Evolutionary conservation across 2,113 vertebrate species (phyloP).

Genomic region (Steatornis caripensis): DNA sequence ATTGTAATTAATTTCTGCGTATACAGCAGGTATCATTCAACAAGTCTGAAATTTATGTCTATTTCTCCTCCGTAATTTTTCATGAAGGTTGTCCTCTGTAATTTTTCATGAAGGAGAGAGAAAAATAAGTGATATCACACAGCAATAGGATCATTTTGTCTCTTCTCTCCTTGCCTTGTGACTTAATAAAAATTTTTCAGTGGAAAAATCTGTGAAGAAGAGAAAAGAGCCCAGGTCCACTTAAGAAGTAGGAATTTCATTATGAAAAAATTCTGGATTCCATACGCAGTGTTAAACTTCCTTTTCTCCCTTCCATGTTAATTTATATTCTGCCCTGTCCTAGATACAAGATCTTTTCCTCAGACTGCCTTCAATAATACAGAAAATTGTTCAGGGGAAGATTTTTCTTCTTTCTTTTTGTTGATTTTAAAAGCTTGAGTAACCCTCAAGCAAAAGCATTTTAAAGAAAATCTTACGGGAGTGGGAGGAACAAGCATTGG

Average conservation of each 20-base stretch:
- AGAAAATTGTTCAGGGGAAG: neutral
- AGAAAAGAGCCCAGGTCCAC: neutral
- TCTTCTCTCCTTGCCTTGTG: neutral
- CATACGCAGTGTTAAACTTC: neutral
- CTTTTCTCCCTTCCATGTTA: neutral
- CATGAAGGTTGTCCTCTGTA: neutral
- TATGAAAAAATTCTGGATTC: neutral
- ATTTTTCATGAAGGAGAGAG: neutral
- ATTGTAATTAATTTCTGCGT: neutral
- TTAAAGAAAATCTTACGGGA: neutral
- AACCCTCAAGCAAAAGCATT: slow-evolving; percentile 6
- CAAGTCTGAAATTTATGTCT: neutral
- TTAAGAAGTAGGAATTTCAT: neutral
- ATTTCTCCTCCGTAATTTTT: neutral
- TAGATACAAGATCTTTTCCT: neutral
- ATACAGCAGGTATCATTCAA: neutral
- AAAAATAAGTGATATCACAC: neutral
- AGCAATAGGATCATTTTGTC: neutral
- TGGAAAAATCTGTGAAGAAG: neutral
- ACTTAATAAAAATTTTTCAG: neutral
- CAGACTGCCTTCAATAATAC: slow-evolving; percentile 14
- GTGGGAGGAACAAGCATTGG: neutral
- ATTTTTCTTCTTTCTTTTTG: neutral
- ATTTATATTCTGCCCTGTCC: slow-evolving; percentile 22
- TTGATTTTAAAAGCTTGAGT: neutral